Base-by-base conservation (phyloP, 2,888 invertebrate genomes). In the Hypercompe scribonia region DNA sequence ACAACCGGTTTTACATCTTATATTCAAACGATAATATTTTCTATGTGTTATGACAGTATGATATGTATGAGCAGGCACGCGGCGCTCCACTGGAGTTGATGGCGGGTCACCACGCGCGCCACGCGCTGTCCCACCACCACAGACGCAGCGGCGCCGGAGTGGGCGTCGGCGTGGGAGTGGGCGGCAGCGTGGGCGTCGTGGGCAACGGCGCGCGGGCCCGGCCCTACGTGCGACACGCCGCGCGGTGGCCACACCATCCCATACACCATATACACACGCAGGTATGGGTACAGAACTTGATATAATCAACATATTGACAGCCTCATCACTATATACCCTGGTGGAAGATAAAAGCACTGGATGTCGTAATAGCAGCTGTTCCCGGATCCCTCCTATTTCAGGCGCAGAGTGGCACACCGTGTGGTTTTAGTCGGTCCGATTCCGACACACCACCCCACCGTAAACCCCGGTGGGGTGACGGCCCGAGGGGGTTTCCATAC, bases 221-320 rank as follows among this genome's bases (percentile, higher is more conserved):
- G 21, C 92, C 92, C 15, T 93, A 96, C 88, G 96, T 96, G 85
- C 94, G 96, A 28, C 97, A 97, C 83, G 97, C 98, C 72, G 97
- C 98, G 65, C 96, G 97, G 77, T 97, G 98, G 86, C 97, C 97
- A 75, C 96, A 97, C 86, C 90, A 69, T 13, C 69, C 69, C 39
- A 36, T 89, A 82, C 97, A 97, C 54, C 83, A 97, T n/a, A 61
- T 97, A 90, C 98, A 98, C 97, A 97, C 97, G 89, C 96, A 96
- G 69, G 69, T 69, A 69, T 4, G 11, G 31, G 18, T 0, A 15
- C 15, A 31, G 31, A 15, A 0, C 28, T 13, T 46, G 10, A 39
- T 11, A 39, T 11, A 7, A 39, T 39, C 11, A 5, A 39, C 11
- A 39, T 39, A 39, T 39, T 39, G 8, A 39, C 39, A 3, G 5